Conservation (phyloP, 35 echinoderm and acorn worm genomes). For the Apostichopus californicus region DNA sequence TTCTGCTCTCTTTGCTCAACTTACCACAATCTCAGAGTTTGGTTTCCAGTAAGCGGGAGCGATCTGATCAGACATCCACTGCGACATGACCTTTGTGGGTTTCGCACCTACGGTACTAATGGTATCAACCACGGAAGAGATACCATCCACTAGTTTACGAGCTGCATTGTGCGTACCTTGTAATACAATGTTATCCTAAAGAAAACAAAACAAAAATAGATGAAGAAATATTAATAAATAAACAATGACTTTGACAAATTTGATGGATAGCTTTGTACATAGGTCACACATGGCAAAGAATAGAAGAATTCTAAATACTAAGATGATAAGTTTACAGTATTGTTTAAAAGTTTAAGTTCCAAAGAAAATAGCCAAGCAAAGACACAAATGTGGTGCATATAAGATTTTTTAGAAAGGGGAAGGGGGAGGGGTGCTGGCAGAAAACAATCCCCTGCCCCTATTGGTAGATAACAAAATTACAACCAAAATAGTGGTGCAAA, state of each 20-base stretch:
- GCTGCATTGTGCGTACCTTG: conserved; percentile 98
- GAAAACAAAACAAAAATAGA: not conserved
- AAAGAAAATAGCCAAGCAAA: no score
- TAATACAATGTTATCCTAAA: conserved; percentile 80
- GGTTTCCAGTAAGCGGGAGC: conserved; percentile 96
- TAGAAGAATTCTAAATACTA: not conserved
- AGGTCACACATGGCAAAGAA: not conserved
- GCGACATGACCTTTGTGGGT: conserved; percentile 90
- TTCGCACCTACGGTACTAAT: conserved; percentile 85
- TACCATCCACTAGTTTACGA: conserved; percentile 83
- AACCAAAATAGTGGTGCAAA: no score
- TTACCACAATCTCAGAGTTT: conserved; percentile 88
- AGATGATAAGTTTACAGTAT: no score
- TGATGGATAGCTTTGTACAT: no score
- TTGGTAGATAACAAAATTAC: no score
- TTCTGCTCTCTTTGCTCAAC: not conserved
- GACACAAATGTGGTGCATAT: no score
- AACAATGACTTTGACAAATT: not conserved
- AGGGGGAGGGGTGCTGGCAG: no score
- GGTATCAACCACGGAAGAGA: conserved; percentile 77
- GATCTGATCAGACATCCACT: conserved; percentile 99
- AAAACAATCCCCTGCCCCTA: no score
- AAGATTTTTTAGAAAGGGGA: no score
- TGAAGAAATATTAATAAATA: not conserved
- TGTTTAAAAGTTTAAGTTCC: no score